Evolutionary conservation across 2,888 invertebrate genomes (phyloP), one percentile per base, ranked within the genome.

Genomic region (Sclerodermus sp.): DNA sequence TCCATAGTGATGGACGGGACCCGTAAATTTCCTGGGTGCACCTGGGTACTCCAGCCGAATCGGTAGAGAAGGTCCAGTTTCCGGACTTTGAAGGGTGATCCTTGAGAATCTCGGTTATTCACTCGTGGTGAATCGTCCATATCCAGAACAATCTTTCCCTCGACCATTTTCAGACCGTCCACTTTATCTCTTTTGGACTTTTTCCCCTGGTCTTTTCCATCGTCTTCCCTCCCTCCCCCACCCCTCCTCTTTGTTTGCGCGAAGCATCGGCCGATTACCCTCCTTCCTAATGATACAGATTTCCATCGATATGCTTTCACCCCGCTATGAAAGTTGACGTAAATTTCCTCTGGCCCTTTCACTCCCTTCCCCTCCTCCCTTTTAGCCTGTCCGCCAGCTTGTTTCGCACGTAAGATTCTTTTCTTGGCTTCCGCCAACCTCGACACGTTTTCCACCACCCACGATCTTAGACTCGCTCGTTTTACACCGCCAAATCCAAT

Each of bases 401-500:
- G n/a, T n/a, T n/a, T n/a, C n/a, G n/a, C n/a, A n/a, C n/a, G n/a
- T n/a, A n/a, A n/a, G n/a, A n/a, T n/a, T 45, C 37, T 45, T 47
- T 49, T 49, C 40, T 48, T 49, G 57, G 32, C 45, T 60, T 49
- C 49, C 55, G 46, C 40, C 38, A 32, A 31, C 49, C 39, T 49
- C 51, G 53, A 42, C 40, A n/a, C 18, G 38, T 23, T 9, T 37
- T 40, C 18, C 47, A 45, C 44, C 46, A 37, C 49, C 3, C 4
- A 23, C 23, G 23, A 23, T 23, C 23, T 23, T 23, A 23, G 23
- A 23, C 23, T 23, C 23, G 47, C 58, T 63, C 63, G 53, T 56
- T 63, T 63, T 60, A 58, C 56, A 55, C 42, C 45, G 50, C 54
- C 51, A 58, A 64, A 66, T 60, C 65, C 66, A 65, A 65, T 65